phyloP scores from a whole-genome alignment of 2,113 vertebrate genomes.

The Psettodes erumei region DNA sequence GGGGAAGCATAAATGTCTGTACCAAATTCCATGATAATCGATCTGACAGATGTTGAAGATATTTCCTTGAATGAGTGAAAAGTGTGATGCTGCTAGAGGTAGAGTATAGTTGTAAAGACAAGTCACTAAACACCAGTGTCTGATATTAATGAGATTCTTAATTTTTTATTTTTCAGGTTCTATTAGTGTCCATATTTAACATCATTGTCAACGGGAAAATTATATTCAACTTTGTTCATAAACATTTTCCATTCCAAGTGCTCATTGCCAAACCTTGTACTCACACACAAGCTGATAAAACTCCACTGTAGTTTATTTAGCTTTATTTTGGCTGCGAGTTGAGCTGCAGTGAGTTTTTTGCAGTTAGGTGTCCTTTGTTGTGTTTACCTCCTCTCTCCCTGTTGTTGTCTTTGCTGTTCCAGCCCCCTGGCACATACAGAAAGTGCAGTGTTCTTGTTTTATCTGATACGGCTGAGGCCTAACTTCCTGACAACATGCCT shows the following conservation, averaged over 20 bases:
- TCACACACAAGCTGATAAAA: slow-evolving; percentile 24
- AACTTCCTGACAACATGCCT: not conserved
- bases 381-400: slow-evolving; percentile 47
- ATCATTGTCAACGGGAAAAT: not conserved
- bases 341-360: slow-evolving; percentile 16
- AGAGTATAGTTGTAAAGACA: not conserved
- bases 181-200: not conserved
- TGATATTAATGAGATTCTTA: too few relatives aligned
- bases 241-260: not conserved
- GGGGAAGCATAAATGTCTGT: not conserved
- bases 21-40: not conserved
- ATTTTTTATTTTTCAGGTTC: not conserved
- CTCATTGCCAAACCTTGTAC: slow-evolving; percentile 9
- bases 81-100: not conserved
- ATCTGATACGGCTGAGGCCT: slow-evolving; percentile 45
- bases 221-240: slow-evolving; percentile 3
- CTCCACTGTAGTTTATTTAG: slow-evolving; percentile 5
- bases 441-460: slow-evolving; percentile 43
- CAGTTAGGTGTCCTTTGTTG: slow-evolving; percentile 36
- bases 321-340: slow-evolving; percentile 34
- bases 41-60: not conserved
- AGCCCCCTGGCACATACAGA: slow-evolving; percentile 40
- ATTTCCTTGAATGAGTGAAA: not conserved
- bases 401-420: slow-evolving; percentile 44
- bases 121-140: not conserved